Evolutionary conservation across 2,797 vertebrate species (phyloP).

Genomic region (Neopelma chrysocephalum): DNA sequence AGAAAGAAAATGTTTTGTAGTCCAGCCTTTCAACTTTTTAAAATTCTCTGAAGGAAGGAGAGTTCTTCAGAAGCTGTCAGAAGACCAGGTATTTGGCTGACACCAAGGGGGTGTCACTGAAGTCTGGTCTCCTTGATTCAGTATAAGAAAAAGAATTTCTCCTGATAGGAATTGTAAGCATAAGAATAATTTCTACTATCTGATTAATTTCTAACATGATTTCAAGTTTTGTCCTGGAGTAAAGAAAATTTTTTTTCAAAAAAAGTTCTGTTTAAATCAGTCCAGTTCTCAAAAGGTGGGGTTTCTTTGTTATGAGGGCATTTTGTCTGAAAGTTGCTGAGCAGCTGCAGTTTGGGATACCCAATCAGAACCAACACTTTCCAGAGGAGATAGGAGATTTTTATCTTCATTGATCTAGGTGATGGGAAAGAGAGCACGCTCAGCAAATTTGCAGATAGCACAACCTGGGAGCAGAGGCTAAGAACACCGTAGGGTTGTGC

Average conservation of each 20-base stretch:
- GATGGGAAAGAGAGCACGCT: neutral
- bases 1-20: neutral
- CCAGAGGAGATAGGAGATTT: neutral
- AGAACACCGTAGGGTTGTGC: neutral
- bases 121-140: neutral
- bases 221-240: neutral
- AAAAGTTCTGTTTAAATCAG: neutral
- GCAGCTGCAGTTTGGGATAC: neutral
- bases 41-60: neutral
- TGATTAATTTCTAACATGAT: neutral
- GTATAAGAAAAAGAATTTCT: neutral
- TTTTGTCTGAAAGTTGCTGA: neutral
- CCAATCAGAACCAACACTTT: neutral
- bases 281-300: neutral
- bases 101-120: rapidly evolving
- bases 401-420: neutral
- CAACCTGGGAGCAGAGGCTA: neutral
- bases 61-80: neutral
- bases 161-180: neutral
- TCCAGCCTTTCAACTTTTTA: neutral
- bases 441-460: neutral
- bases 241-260: neutral
- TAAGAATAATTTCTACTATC: neutral
- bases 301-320: neutral
- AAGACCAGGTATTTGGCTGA: neutral